Base-by-base conservation (phyloP, 2,113 vertebrate genomes). In the Cyprinodon variegatus region DNA sequence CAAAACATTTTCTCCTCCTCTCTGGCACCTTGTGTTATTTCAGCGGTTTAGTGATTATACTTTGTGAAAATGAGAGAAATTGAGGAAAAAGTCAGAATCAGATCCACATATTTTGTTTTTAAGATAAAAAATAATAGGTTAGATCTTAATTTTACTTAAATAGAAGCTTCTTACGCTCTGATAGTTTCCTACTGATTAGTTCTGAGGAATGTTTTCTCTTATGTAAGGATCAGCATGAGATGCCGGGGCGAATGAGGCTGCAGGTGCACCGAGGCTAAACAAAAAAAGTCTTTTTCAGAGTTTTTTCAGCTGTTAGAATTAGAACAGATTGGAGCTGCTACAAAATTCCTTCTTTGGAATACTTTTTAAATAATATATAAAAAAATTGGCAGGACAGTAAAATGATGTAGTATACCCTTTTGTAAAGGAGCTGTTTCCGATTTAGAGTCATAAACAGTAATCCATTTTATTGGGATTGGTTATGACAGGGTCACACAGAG, bases 141-240 rank as follows among this genome's bases (percentile, higher is more conserved):
- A 6, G 50, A 53, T 53, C 17, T 3, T 5, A 14, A 50, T 78
- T 12, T 7, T 39, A 11, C 36, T 60, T 12, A 50, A 78, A 37
- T 45, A 14, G 29, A 39, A 72, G 45, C 13, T 6, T 13, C 76
- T 69, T 76, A 40, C 63, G 39, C 22, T 38, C 46, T 60, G 13
- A 61, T 53, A 67, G 60, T 72, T 59, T 71, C 68, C 66, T 70
- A 46, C 36, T 74, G 68, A 84, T 81, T 77, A 77, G 79, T 70
- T 76, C 15, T 72, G 68, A 88, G 85, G 88, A 90, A 90, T 89
- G 71, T 66, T 78, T 76, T 64, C 40, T 61, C 79, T 90, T 88
- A 79, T 84, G 70, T 88, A 88, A 88, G 60, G 57, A 86, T 69
- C 91, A 92, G 91, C 91, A 72, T 79, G 91, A 90, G 86, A 82